A percentile compares a stretch with the other conserved stretches of the same genome.
Evolutionary conservation across 2,888 invertebrate genomes (phyloP).

Genomic region (Apoda limacodes): DNA sequence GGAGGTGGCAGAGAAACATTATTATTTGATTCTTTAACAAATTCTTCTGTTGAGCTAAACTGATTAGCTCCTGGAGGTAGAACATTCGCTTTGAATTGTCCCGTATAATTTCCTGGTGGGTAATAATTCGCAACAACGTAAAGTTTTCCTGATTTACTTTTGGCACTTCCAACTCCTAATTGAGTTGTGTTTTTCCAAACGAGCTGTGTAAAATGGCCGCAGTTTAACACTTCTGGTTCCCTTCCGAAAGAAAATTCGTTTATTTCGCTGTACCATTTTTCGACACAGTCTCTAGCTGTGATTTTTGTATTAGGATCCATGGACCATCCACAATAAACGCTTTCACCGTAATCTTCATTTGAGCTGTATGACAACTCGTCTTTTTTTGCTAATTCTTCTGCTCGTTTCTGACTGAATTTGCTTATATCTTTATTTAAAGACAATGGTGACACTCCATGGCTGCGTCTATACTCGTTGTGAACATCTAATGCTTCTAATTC

Average conservation of each 20-base stretch:
- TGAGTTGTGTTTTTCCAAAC: slow-evolving; percentile 84
- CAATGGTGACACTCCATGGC: slow-evolving; percentile 57
- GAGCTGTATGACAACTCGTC: slow-evolving; percentile 75
- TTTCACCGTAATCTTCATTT: slow-evolving; percentile 75
- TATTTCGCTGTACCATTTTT: slow-evolving; percentile 83
- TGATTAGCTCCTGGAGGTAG: slow-evolving; percentile 64
- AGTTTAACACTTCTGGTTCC: slow-evolving; percentile 73
- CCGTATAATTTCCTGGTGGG: slow-evolving; percentile 84
- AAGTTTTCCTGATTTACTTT: slow-evolving; percentile 80
- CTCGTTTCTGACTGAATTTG: slow-evolving; percentile 77
- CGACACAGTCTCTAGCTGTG: slow-evolving; percentile 75
- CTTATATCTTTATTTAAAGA: slow-evolving; percentile 73
- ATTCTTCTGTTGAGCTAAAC: slow-evolving; percentile 30
- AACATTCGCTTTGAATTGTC: slow-evolving; percentile 77
- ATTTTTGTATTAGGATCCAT: slow-evolving; percentile 74
- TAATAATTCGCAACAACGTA: slow-evolving; percentile 89
- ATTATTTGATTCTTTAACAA: slow-evolving; percentile 37
- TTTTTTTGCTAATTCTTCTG: slow-evolving; percentile 73
- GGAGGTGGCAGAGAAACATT: slow-evolving; percentile 21
- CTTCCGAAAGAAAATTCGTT: slow-evolving; percentile 76
- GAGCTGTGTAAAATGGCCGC: slow-evolving; percentile 82
- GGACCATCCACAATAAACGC: slow-evolving; percentile 78
- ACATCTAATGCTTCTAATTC: slow-evolving; percentile 52
- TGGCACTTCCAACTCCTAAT: slow-evolving; percentile 81
- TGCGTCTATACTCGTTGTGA: slow-evolving; percentile 53